These are phyloP conservation scores for Trichechus manatus DNA, from an alignment of 2,113 vertebrate genomes.

Conservation along the genomic window DNA sequence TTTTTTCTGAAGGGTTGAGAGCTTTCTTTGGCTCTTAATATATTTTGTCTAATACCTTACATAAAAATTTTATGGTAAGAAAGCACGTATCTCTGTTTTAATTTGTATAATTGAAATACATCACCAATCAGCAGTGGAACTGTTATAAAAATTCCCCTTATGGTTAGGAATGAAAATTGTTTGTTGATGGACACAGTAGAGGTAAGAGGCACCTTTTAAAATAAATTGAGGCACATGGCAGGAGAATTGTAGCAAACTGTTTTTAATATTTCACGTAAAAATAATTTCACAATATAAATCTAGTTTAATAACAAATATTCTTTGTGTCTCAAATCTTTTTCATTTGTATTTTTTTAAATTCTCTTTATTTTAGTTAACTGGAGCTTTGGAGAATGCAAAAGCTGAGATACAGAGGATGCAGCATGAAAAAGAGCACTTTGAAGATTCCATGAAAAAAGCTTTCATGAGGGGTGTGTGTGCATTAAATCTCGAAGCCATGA, in stretches of 20 bases:
- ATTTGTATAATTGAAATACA: constrained; percentile 53
- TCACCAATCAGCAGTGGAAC: background rate
- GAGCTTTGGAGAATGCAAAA: constrained; percentile 90
- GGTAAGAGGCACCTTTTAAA: constrained; percentile 14
- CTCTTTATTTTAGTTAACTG: constrained; percentile 83
- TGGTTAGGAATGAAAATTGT: constrained; percentile 26
- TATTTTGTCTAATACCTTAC: constrained; percentile 27
- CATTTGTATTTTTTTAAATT: background rate
- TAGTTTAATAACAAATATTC: background rate
- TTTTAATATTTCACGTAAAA: constrained; percentile 52
- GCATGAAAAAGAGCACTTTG: constrained; percentile 92
- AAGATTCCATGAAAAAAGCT: constrained; percentile 97
- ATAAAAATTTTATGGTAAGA: constrained; percentile 46
- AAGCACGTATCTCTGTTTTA: background rate
- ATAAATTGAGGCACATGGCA: background rate
- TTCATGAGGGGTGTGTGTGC: constrained; percentile 99
- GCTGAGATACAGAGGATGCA: constrained; percentile 92
- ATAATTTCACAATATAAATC: background rate
- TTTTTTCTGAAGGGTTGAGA: background rate
- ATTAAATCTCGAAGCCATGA: constrained; percentile 97
- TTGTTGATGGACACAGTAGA: background rate
- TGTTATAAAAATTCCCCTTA: background rate
- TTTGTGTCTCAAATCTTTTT: constrained; percentile 22
- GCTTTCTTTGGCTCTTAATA: background rate
- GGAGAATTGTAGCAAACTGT: background rate